Evolutionary conservation across 2,797 vertebrate species (phyloP).

Genomic region (Euphonia xanthogaster): DNA sequence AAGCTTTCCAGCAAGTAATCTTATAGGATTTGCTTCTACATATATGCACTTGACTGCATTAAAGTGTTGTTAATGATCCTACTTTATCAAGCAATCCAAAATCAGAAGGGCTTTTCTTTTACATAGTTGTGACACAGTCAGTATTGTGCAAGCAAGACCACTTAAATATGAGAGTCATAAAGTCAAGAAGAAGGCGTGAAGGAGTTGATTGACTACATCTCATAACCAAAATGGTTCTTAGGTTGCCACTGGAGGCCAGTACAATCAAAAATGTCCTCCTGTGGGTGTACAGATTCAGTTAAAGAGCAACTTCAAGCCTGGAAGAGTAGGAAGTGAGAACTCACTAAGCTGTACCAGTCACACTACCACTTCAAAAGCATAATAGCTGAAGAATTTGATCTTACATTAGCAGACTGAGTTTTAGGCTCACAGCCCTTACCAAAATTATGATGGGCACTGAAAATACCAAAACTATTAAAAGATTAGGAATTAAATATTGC

Average conservation of each 20-base stretch:
- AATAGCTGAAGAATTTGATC: not conserved
- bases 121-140: not conserved
- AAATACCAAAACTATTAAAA: not conserved
- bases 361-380: not conserved
- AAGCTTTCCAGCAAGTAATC: constrained; percentile 35
- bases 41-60: not conserved
- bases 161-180: not conserved
- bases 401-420: not conserved
- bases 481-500: not conserved
- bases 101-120: not conserved
- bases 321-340: not conserved
- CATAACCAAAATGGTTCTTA: not conserved
- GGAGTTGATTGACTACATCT: not conserved
- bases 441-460: not conserved
- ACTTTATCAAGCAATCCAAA: not conserved
- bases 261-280: not conserved
- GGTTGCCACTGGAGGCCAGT: not conserved
- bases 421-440: not conserved
- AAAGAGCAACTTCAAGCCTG: not conserved
- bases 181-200: not conserved
- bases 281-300: not conserved
- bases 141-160: not conserved
- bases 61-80: not conserved
- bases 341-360: not conserved
- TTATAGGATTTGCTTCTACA: constrained; percentile 11